These are phyloP conservation scores for Cacoxenus indagator DNA, from an alignment of 2,888 invertebrate species.

Conservation along the genomic window DNA sequence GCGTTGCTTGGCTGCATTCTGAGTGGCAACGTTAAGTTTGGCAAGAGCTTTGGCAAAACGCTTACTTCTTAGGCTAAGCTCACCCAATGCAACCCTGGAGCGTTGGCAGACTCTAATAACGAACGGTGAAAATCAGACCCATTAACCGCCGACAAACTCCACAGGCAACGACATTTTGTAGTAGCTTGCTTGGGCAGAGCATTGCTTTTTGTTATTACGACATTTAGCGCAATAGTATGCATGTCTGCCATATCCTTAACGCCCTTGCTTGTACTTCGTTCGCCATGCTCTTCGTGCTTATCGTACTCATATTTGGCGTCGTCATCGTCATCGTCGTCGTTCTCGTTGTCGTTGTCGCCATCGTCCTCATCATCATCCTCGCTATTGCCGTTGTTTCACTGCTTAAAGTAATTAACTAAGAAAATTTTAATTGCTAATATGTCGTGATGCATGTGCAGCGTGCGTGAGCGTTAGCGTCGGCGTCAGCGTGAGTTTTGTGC, in stretches of 20 bases:
- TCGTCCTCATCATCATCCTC: conserved; percentile 5
- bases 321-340: background rate
- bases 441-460: conserved; percentile 4
- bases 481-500: conserved; percentile 16
- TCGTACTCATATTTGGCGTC: too few species aligned
- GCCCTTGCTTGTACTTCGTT: background rate
- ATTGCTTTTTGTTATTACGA: background rate
- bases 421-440: conserved; percentile 70
- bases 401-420: conserved; percentile 70
- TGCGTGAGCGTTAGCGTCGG: conserved; percentile 5
- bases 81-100: background rate
- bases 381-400: conserved; percentile 50
- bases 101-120: too few species aligned
- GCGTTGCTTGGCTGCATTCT: background rate
- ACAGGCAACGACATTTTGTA: too few species aligned
- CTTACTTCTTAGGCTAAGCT: background rate
- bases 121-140: too few species aligned
- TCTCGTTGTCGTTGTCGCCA: conserved; percentile 42
- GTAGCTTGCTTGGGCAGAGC: background rate
- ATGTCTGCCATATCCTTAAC: too few species aligned
- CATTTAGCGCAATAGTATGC: too few species aligned
- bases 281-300: conserved; percentile 51
- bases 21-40: conserved; percentile 15
- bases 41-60: background rate
- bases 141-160: too few species aligned